phyloP scores from a whole-genome alignment of 2,797 vertebrate genomes.

The Acipenser ruthenus region DNA sequence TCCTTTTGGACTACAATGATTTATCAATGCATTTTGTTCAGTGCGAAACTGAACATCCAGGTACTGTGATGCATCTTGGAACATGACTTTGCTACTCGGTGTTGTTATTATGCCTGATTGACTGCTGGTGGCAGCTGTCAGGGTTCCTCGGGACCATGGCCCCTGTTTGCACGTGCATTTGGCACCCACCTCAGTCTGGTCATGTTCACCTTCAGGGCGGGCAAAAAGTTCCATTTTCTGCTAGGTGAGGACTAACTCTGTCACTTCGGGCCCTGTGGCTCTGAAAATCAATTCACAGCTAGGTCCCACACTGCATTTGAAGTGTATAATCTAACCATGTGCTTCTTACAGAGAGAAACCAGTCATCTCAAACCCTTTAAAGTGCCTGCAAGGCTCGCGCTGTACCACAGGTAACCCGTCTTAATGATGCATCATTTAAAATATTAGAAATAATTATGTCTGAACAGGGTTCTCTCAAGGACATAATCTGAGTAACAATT shows the following conservation, averaged over 20 bases:
- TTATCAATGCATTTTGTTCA: no score
- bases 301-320: neutral
- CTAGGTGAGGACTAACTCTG: constrained; percentile 4
- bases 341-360: constrained; percentile 1
- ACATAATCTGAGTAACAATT: no score
- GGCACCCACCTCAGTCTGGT: neutral
- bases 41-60: no score
- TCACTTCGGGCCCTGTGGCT: neutral
- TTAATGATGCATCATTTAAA: no score
- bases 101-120: no score
- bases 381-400: no score
- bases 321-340: constrained; percentile 6
- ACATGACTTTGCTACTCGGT: no score
- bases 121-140: neutral
- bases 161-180: neutral
- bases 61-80: no score
- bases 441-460: no score
- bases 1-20: no score
- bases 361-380: neutral
- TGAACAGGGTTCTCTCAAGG: no score
- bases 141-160: neutral
- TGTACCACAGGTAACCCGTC: no score
- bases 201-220: constrained; percentile 6
- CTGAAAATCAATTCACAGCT: neutral
- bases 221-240: constrained; percentile 1